Base-by-base conservation (phyloP, 2,888 invertebrate species). In the Exephanes ischioxanthus region DNA sequence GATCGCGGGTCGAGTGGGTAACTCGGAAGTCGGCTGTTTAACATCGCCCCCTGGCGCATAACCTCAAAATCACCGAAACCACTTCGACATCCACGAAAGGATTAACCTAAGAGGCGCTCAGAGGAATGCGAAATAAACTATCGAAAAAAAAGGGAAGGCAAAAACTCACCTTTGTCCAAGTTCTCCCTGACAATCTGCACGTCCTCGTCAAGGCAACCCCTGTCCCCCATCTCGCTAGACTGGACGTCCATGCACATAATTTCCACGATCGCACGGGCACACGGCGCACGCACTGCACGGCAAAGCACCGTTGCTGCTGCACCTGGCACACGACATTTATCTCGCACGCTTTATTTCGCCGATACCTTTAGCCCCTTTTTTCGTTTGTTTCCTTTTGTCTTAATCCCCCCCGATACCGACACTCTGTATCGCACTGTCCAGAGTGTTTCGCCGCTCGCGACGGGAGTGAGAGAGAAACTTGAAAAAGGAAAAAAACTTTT, bases 171-270 rank as follows among this genome's bases (percentile, higher is more conserved):
- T 91, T 90, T 91, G 75, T 90, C 91, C 79, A 94, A 87, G 87
- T 89, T 90, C 73, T 91, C 92, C 86, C 93, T 92, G 85, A 94
- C 91, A 87, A 94, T 93, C 87, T 93, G 91, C 83, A 94, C 92
- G 87, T 94, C 94, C 71, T 94, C 93, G 88, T 94, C 93, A 90
- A 89, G 87, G 80, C 78, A 85, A 87, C 87, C 91, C 89, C 90
- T 91, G 90, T 93, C 93, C 84, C 90, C 92, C 93, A 93, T 94
- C 89, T 93, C 92, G 91, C 90, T 92, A 91, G 90, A 89, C 90
- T 91, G 93, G 89, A 93, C 90, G 90, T 94, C 94, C 93, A 94
- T 93, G 89, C 94, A 94, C 94, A 94, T 94, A 93, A 93, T 93
- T 93, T 90, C 87, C 87, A 88, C 83, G 67, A 67, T 83, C 72